Percentiles rank a stretch among this genome's conserved stretches.
These are phyloP conservation scores for Drosophila gaucha DNA, from an alignment of 2,888 invertebrate genomes.

Conservation along the genomic window DNA sequence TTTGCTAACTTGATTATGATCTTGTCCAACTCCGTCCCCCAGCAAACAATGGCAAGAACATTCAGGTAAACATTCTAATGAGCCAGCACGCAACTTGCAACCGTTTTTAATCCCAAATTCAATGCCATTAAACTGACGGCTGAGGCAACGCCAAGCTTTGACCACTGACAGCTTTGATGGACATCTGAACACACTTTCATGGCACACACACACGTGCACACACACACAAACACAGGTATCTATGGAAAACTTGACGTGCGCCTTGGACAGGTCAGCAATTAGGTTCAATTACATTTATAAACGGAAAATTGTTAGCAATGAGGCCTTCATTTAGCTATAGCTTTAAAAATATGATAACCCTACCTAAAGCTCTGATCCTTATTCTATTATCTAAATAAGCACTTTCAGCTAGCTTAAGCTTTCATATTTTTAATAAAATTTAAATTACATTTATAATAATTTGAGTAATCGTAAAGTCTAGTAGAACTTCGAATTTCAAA, in stretches of 20 bases:
- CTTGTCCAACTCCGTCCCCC: slow-evolving; percentile 16
- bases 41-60: slow-evolving; percentile 32
- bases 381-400: too few relatives aligned
- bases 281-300: slow-evolving; percentile 12
- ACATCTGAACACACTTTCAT: slow-evolving; percentile 62
- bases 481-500: too few relatives aligned
- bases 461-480: too few relatives aligned
- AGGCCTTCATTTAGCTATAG: not conserved
- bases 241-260: slow-evolving; percentile 49
- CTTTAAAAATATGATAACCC: too few relatives aligned
- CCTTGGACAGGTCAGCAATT: slow-evolving; percentile 30
- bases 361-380: not conserved
- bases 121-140: slow-evolving; percentile 9
- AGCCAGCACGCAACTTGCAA: slow-evolving; percentile 66
- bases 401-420: too few relatives aligned
- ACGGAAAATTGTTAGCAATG: not conserved
- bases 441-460: too few relatives aligned
- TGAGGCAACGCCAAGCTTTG: slow-evolving; percentile 16
- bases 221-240: slow-evolving; percentile 23
- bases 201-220: slow-evolving; percentile 40
- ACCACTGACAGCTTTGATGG: slow-evolving; percentile 73
- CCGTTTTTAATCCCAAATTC: slow-evolving; percentile 30
- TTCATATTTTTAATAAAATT: too few relatives aligned
- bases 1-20: slow-evolving; percentile 55
- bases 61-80: slow-evolving; percentile 63